Evolutionary conservation across 2,888 invertebrate species (phyloP).

Genomic region (Plutella xylostella): DNA sequence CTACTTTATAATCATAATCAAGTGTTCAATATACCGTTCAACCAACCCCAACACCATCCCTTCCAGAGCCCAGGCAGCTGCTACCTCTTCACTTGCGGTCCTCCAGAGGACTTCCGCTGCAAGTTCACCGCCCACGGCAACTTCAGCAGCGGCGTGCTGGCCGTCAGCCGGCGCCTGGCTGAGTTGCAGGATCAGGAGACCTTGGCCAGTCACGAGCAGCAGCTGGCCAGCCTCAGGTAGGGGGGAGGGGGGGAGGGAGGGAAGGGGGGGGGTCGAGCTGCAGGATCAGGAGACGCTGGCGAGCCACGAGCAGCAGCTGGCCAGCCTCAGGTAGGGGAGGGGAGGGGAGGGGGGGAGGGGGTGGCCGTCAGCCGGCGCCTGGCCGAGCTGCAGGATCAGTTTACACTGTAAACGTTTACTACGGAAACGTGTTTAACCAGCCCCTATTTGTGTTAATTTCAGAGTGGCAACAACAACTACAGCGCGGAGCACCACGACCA

Average conservation of each 20-base stretch:
- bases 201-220: slow-evolving; percentile 79
- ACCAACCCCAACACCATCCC: neutral
- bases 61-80: slow-evolving; percentile 85
- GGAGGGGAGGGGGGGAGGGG: too few species aligned
- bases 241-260: too few species aligned
- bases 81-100: slow-evolving; percentile 91
- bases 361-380: slow-evolving; percentile 75
- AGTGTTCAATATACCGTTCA: too few species aligned
- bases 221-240: slow-evolving; percentile 77
- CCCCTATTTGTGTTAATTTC: slow-evolving; percentile 1
- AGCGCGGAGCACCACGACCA: slow-evolving; percentile 13
- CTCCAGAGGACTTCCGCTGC: slow-evolving; percentile 91
- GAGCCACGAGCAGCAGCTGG: slow-evolving; percentile 79
- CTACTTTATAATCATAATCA: too few species aligned
- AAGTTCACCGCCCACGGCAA: slow-evolving; percentile 91
- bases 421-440: too few species aligned
- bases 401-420: too few species aligned
- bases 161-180: slow-evolving; percentile 72
- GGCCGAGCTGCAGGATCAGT: slow-evolving; percentile 77
- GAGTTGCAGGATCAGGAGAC: slow-evolving; percentile 80
- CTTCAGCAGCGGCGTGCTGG: slow-evolving; percentile 88
- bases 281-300: slow-evolving; percentile 79
- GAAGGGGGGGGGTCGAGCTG: slow-evolving; percentile 74
- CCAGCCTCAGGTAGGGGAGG: slow-evolving; percentile 73
- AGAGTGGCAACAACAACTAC: slow-evolving; percentile 30